Conservation (phyloP, 2,113 vertebrate genomes). For the Ochotona curzoniae region DNA sequence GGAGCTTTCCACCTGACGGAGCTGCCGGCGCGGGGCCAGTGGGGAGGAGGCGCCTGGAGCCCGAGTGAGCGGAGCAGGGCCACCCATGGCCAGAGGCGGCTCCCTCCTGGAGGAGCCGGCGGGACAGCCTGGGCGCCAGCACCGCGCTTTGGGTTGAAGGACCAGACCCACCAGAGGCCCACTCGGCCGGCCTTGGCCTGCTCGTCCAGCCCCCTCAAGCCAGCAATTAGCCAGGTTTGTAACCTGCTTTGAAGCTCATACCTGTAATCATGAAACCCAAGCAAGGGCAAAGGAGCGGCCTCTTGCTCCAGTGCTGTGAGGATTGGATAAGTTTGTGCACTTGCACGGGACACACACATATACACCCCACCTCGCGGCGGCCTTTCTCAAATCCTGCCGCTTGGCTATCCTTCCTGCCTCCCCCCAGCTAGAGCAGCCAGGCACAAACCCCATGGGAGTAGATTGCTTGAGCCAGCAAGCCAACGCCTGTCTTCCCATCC, state of each 20-base stretch:
- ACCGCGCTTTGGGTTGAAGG: neutral
- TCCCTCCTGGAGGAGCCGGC: neutral
- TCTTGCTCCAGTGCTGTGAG: neutral
- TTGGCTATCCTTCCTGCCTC: neutral
- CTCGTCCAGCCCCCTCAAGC: conserved; percentile 49
- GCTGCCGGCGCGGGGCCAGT: neutral
- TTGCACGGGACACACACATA: neutral
- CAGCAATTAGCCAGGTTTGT: conserved; percentile 63
- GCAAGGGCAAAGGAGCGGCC: neutral
- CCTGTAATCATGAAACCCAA: conserved; percentile 69
- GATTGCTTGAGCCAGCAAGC: neutral
- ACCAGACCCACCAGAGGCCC: neutral
- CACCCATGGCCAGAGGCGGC: neutral
- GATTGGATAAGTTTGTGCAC: neutral
- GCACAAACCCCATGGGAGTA: neutral
- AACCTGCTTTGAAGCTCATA: conserved; percentile 67
- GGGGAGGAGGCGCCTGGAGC: neutral
- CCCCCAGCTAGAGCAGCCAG: neutral
- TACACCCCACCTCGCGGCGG: neutral
- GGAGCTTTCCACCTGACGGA: conserved; percentile 74
- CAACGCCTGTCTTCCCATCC: neutral
- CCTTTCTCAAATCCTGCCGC: neutral
- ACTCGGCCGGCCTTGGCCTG: conserved; percentile 45
- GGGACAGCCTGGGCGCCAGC: neutral
- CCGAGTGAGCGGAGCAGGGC: neutral